These are phyloP conservation scores for Sinocyclocheilus maitianheensis DNA, from an alignment of 2,113 vertebrate genomes.

Conservation along the genomic window DNA sequence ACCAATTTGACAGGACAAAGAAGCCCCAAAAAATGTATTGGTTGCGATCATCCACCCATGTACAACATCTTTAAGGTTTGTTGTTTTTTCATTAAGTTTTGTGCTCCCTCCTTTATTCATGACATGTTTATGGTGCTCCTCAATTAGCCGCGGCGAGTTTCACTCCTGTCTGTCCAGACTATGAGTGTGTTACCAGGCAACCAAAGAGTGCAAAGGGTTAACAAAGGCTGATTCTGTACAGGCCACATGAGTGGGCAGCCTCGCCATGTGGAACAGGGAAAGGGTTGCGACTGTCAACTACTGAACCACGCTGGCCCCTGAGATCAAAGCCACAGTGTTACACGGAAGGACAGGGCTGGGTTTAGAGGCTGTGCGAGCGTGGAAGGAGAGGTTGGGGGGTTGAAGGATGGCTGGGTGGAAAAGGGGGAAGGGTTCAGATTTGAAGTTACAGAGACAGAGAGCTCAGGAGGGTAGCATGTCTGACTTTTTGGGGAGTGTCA, in stretches of 20 bases:
- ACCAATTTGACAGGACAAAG: conserved; percentile 25
- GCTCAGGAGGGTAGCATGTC: not conserved
- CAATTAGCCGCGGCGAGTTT: not conserved
- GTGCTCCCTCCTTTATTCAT: conserved; percentile 36
- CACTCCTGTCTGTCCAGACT: conserved; percentile 28
- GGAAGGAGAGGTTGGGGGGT: not conserved
- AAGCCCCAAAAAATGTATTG: conserved; percentile 25
- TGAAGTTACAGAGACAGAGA: not conserved
- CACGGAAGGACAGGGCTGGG: conserved; percentile 14
- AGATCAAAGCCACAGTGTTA: conserved; percentile 53
- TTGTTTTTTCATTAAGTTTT: conserved; percentile 33
- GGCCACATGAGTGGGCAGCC: conserved; percentile 59
- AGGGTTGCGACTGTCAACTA: conserved; percentile 51
- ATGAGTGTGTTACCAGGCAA: conserved; percentile 57
- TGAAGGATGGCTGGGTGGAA: conserved; percentile 6
- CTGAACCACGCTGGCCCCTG: conserved; percentile 43
- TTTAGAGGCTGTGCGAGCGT: conserved; percentile 11
- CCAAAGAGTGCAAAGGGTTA: conserved; percentile 45
- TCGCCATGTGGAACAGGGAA: conserved; percentile 55
- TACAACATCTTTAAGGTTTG: conserved; percentile 30
- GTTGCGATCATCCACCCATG: not conserved
- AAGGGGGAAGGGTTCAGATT: conserved; percentile 9
- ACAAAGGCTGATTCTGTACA: conserved; percentile 43
- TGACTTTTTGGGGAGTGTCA: conserved; percentile 18
- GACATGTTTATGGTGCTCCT: conserved; percentile 37